Evolutionary conservation across 2,113 vertebrate genomes (phyloP).

Genomic region (Poeciliopsis occidentalis): DNA sequence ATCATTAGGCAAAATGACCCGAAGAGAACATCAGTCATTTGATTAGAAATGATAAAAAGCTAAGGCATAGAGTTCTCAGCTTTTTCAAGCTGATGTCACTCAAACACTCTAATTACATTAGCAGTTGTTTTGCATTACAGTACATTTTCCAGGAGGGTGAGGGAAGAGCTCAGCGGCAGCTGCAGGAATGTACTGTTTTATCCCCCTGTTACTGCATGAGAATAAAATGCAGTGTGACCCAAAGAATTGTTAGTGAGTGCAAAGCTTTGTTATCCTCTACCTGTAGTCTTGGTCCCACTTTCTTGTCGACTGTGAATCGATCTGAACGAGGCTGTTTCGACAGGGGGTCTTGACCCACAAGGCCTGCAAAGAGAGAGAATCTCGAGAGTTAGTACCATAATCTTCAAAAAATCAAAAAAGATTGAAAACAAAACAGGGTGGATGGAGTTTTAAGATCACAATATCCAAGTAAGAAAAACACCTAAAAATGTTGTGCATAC

Average conservation of each 20-base stretch:
- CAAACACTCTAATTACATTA: slow-evolving; percentile 65
- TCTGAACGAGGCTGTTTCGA: slow-evolving; percentile 74
- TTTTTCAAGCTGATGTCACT: slow-evolving; percentile 68
- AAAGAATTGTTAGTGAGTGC: slow-evolving; percentile 58
- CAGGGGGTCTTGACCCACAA: slow-evolving; percentile 92
- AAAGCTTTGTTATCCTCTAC: slow-evolving; percentile 74
- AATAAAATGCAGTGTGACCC: slow-evolving; percentile 50
- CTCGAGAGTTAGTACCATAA: slow-evolving; percentile 25
- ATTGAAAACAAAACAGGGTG: slow-evolving; percentile 10
- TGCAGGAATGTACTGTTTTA: slow-evolving; percentile 52
- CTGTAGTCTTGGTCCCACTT: slow-evolving; percentile 82
- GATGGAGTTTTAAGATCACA: slow-evolving; percentile 23
- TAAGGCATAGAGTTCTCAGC: slow-evolving; percentile 54
- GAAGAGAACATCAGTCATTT: slow-evolving; percentile 67
- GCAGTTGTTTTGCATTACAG: slow-evolving; percentile 74
- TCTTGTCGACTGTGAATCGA: slow-evolving; percentile 81
- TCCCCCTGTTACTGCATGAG: slow-evolving; percentile 26
- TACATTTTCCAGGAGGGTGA: slow-evolving; percentile 67
- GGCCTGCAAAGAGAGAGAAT: slow-evolving; percentile 77
- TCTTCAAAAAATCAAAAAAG: slow-evolving; percentile 16
- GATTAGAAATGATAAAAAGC: slow-evolving; percentile 74
- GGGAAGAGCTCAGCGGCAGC: slow-evolving; percentile 50
- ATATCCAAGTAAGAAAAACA: background rate
- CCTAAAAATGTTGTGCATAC: background rate
- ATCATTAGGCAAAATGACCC: slow-evolving; percentile 67